Evolutionary conservation across 2,888 invertebrate genomes (phyloP), one percentile per base, ranked within the genome.

Genomic region (Coleophora deauratella): DNA sequence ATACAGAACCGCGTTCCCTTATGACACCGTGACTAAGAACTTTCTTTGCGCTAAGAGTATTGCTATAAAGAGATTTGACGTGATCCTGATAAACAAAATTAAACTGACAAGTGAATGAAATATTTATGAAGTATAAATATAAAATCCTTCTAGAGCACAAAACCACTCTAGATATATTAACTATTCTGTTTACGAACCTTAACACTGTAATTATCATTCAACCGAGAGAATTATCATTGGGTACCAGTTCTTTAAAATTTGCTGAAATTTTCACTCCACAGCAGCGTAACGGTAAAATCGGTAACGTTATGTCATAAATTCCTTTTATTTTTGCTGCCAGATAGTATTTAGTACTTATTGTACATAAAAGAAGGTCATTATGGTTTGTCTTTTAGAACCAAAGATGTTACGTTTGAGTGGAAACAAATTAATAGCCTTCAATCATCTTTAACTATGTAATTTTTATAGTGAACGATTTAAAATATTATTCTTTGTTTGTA

Each of bases 21-120:
- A 64, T 64, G 57, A 57, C 55, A 54, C 59, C 63, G 65, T 68
- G 62, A 72, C 66, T 62, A 51, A 15, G 21, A 37, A 63, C 68
- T 72, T 72, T 66, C 67, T 66, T 68, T 70, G 67, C 69, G 61
- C 47, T 54, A 54, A 51, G 54, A 41, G 49, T 49, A 54, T 21
- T 4, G 3, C 21, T 21, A 21, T 21, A 21, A 21, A 21, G 3
- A 21, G 21, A 21, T 21, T 6, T 21, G 21, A 21, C 21, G 21
- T 21, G 21, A 21, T 21, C 3, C 21, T 21, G 3, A 6, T 21
- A 21, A 21, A 21, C 6, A 21, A 21, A 21, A 21, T 21, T 3
- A 21, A 21, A 21, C 21, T 3, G 21, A 21, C 21, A 21, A 21
- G n/a, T n/a, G n/a, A n/a, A n/a, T n/a, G n/a, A n/a, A n/a, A n/a